Evolutionary conservation across 2,888 invertebrate species (phyloP).

Genomic region (Dryomyza anilis): DNA sequence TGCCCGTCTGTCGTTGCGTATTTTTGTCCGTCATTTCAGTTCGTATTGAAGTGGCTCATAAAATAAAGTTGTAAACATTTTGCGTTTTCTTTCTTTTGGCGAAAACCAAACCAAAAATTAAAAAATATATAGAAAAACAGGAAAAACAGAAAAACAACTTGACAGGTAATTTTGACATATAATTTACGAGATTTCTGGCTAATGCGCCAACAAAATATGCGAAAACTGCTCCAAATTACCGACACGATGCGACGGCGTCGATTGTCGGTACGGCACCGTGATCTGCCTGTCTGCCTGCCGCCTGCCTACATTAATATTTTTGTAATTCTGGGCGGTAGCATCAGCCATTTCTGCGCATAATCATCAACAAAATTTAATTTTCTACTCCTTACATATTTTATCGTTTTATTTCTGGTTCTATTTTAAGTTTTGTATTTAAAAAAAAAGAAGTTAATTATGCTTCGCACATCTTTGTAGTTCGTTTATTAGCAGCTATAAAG

Average conservation of each 20-base stretch:
- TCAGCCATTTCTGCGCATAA: background rate
- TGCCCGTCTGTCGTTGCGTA: too few relatives aligned
- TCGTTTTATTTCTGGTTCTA: background rate
- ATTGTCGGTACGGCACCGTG: conserved; percentile 6
- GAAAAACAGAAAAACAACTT: too few relatives aligned
- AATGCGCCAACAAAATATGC: conserved; percentile 39
- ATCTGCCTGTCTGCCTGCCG: background rate
- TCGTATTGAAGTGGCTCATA: too few relatives aligned
- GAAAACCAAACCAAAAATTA: too few relatives aligned
- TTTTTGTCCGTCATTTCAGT: too few relatives aligned
- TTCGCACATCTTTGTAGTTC: conserved; percentile 14
- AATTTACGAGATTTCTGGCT: conserved; percentile 54
- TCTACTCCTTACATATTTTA: background rate
- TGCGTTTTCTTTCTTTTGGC: too few relatives aligned
- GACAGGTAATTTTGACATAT: conserved; percentile 48
- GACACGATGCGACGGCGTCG: conserved; percentile 21
- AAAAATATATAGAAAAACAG: too few relatives aligned
- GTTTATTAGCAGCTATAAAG: conserved; percentile 23
- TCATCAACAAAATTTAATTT: background rate
- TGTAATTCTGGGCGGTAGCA: background rate
- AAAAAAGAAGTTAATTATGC: too few relatives aligned
- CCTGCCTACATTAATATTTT: too few relatives aligned
- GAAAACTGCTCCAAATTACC: conserved; percentile 37
- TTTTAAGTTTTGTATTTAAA: too few relatives aligned
- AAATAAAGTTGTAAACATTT: too few relatives aligned